Evolutionary conservation across 2,797 vertebrate genomes (phyloP).

Genomic region (Morelia viridis): DNA sequence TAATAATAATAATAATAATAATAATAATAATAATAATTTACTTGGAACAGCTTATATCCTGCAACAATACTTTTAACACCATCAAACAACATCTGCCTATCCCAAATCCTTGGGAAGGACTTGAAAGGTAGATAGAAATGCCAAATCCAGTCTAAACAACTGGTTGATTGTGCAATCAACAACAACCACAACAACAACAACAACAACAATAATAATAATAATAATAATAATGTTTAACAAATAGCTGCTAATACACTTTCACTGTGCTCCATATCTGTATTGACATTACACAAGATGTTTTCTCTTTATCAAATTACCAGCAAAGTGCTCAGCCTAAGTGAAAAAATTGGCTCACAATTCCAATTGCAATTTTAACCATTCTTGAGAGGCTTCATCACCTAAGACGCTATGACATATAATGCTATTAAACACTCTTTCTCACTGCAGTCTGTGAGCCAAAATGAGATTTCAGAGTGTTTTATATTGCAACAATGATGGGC

Average conservation of each 20-base stretch:
- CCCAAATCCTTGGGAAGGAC: too few relatives aligned
- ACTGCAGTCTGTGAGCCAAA: not conserved
- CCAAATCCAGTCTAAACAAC: too few relatives aligned
- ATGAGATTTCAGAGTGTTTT: slow-evolving; percentile 6
- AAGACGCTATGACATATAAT: not conserved
- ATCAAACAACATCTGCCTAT: too few relatives aligned
- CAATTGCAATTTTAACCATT: slow-evolving; percentile 3
- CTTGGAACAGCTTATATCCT: too few relatives aligned
- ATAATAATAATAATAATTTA: too few relatives aligned
- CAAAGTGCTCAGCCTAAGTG: slow-evolving; percentile 9
- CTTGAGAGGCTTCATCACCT: not conserved
- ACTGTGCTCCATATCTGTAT: not conserved
- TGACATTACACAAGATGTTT: not conserved
- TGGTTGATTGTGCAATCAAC: too few relatives aligned
- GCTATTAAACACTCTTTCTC: not conserved
- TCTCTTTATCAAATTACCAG: slow-evolving; percentile 17
- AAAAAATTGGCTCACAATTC: slow-evolving; percentile 26
- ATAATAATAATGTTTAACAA: too few relatives aligned
- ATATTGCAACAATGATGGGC: not conserved
- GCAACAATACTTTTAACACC: too few relatives aligned
- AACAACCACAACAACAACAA: too few relatives aligned
- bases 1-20: too few relatives aligned
- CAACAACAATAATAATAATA: too few relatives aligned
- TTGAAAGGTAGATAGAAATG: too few relatives aligned
- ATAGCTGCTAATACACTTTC: not conserved